Conservation (phyloP, 2,113 vertebrate species). For the Callithrix jacchus region DNA sequence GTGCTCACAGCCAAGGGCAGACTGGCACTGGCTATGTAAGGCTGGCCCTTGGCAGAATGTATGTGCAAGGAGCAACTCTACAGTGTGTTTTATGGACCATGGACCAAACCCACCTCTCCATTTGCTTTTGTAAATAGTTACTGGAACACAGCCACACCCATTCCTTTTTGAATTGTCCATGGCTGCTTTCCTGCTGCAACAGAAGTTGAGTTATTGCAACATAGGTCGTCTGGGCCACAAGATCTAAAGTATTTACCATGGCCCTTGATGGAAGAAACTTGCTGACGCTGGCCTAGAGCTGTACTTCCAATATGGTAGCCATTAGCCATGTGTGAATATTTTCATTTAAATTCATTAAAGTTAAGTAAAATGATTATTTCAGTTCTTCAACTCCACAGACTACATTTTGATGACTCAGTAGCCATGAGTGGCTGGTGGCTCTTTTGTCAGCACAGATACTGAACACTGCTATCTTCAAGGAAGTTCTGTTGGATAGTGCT, state of each 20-base stretch:
- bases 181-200: not conserved
- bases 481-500: fast-evolving
- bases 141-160: not conserved
- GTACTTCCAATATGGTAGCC: not conserved
- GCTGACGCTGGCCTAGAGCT: fast-evolving
- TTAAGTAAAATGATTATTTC: not conserved
- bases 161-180: not conserved
- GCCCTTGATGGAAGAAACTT: not conserved
- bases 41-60: not conserved
- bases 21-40: fast-evolving
- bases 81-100: not conserved
- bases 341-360: not conserved
- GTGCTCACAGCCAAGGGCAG: not conserved
- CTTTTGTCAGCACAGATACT: not conserved
- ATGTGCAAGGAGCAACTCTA: not conserved
- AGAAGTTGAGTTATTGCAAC: not conserved
- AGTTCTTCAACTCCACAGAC: not conserved
- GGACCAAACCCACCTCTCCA: not conserved
- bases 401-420: not conserved
- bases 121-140: not conserved
- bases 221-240: not conserved
- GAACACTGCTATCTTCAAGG: not conserved
- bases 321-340: too few species aligned
- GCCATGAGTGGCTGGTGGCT: not conserved
- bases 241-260: not conserved